Evolutionary conservation across 2,888 invertebrate genomes (phyloP), one percentile per base, ranked within the genome.

Genomic region (Euplexia lucipara): DNA sequence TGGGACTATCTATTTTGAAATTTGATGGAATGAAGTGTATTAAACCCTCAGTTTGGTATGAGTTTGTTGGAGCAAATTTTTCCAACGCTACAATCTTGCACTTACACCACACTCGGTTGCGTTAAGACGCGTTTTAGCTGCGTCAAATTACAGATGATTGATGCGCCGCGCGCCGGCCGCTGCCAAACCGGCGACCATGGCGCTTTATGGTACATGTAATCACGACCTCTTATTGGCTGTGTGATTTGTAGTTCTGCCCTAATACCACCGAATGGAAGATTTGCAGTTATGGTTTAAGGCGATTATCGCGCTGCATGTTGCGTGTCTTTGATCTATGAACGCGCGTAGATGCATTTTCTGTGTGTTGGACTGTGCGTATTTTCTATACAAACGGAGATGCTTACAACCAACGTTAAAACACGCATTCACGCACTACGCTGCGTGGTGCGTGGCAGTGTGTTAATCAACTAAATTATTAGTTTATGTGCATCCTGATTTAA

Each of bases 121-220:
- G 44, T 66, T 48, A 68, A 73, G 71, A 64, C 64, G 67, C 67
- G 75, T 80, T 79, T 76, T 75, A 75, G 72, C 63, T 65, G 75
- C 83, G 87, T 89, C 90, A 88, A 88, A 87, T 89, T 88, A 86
- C 62, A 72, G 59, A 87, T 89, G 89, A 90, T 90, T 85, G 87
- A 90, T 90, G 85, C 57, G 64, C 65, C 26, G 35, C 90, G 85
- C 57, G 64, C 65, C 26, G 35, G 52, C 71, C 64, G 68, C 70
- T 59, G 73, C 78, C 69, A 56, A 39, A 22, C 22, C 59, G 60
- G 42, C 30, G 22, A 35, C 60, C 57, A 7, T 41, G 32, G 51
- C 53, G 53, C 32, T 59, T 44, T 37, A 57, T 47, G 59, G 44
- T 26, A 47, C 52, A 49, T 63, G 54, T 73, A 52, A 65, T 70